These are phyloP conservation scores for Hyles lineata DNA, from an alignment of 2,888 invertebrate genomes.

Conservation along the genomic window DNA sequence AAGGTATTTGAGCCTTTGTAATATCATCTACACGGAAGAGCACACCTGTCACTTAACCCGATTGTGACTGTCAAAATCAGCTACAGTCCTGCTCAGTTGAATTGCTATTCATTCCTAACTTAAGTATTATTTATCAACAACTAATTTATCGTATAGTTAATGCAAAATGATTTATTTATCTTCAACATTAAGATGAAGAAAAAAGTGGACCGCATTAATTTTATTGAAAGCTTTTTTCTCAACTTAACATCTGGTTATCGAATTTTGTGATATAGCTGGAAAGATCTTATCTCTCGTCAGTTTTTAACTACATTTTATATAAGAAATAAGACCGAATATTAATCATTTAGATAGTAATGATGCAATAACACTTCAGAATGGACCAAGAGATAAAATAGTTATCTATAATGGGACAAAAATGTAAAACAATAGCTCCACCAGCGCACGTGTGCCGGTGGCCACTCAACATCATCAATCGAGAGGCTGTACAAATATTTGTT, in stretches of 20 bases:
- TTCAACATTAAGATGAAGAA: no score
- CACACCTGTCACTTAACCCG: no score
- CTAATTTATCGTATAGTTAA: no score
- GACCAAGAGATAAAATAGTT: conserved; percentile 22
- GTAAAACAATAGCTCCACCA: conserved; percentile 32
- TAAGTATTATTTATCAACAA: no score
- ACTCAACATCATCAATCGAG: conserved; percentile 37
- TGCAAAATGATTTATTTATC: no score
- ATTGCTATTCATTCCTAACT: no score
- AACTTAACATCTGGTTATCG: neutral
- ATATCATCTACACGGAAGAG: no score
- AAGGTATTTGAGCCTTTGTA: no score
- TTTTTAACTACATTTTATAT: neutral
- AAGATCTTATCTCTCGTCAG: conserved; percentile 8
- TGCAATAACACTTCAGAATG: conserved; percentile 14
- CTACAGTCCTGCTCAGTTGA: no score
- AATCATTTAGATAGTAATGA: conserved; percentile 7
- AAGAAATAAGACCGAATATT: neutral
- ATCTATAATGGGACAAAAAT: conserved; percentile 27
- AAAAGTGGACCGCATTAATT: neutral
- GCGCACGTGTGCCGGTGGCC: conserved; percentile 40
- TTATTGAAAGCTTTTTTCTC: neutral
- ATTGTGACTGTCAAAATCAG: no score
- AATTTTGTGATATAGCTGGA: neutral
- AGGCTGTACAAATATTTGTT: conserved; percentile 3